Evolutionary conservation across 1,140 invertebrate species (phyloP).

Genomic region (Formica selysi): DNA sequence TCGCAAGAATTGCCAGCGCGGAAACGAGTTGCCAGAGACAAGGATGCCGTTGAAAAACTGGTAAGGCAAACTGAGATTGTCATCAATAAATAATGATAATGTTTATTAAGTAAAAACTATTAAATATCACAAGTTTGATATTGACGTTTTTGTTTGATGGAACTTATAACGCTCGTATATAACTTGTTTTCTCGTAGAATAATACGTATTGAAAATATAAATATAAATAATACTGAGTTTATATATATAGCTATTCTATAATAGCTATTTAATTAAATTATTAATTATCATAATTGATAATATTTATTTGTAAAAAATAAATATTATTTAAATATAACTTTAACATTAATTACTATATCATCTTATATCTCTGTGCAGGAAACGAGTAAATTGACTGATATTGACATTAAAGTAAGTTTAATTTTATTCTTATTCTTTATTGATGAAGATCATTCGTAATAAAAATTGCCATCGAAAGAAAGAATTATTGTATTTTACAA

Average conservation of each 20-base stretch:
- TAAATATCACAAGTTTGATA: neutral
- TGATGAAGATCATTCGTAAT: neutral
- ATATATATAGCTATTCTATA: neutral
- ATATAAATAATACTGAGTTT: too few relatives aligned
- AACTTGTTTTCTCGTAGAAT: too few relatives aligned
- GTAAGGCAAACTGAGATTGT: conserved; percentile 5
- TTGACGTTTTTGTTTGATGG: neutral
- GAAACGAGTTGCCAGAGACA: neutral
- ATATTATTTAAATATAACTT: neutral
- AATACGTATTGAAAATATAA: too few relatives aligned
- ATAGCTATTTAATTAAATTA: neutral
- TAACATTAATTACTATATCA: neutral
- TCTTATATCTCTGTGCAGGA: neutral
- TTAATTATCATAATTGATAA: neutral
- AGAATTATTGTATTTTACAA: too few relatives aligned
- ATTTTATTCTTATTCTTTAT: neutral
- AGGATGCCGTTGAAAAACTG: neutral
- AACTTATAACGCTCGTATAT: too few relatives aligned
- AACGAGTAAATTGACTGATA: neutral
- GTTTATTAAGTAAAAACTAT: neutral
- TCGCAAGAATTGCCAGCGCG: neutral
- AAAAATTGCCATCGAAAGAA: neutral
- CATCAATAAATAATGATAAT: conserved; percentile 3
- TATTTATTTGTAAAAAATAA: neutral
- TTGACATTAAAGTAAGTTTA: neutral